Base-by-base conservation (phyloP, 2,797 vertebrate species). In the Tenualosa ilisha region DNA sequence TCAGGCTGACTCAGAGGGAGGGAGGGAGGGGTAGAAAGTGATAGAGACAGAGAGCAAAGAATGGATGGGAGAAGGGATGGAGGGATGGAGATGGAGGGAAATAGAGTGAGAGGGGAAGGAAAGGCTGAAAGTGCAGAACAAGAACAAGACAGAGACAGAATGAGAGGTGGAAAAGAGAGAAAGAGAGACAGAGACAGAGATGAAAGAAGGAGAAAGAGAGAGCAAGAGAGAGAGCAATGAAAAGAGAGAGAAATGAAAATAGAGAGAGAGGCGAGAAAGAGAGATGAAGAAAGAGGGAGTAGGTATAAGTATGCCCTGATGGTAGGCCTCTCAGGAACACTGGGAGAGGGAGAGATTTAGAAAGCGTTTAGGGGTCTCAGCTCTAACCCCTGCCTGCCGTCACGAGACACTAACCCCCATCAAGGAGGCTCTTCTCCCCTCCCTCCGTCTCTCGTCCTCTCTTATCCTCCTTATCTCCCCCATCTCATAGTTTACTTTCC, bases 291-390 rank as follows among this genome's bases (percentile, higher is more conserved):
- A 2, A 24, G 59, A 63, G 9, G 7, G 51, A 13, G 59, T 15
- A 6, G 13, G 63, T 8, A 31, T 65, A 65, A 65, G 63, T 65
- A 31, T 26, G 6, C 63, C 63, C 24, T 26, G 63, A 12, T 31
- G 24, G 63, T 65, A n/a, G 63, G 9, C 63, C 26, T 65, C 9
- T 65, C 24, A 65, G 63, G 63, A 31, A 8, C n/a, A n/a, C 63
- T 40, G 31, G 37, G 68, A 40, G 68, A 75, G 31, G 1, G 37
- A 37, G 26, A 40, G 68, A 68, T 24, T 31, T 26, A 13, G 68
- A 15, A 75, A 75, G 68, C 13, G 31, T 75, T 75, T 43, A 37
- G 37, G 68, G 68, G 68, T 75, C 31, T 75, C 68, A 75, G 31
- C 11, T 40, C 68, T 75, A 75, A 40, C 68, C 68, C 68, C 31